Base-by-base conservation (phyloP, 92 coral and sea anemone species). In the Hydrozoanthus gracilis region DNA sequence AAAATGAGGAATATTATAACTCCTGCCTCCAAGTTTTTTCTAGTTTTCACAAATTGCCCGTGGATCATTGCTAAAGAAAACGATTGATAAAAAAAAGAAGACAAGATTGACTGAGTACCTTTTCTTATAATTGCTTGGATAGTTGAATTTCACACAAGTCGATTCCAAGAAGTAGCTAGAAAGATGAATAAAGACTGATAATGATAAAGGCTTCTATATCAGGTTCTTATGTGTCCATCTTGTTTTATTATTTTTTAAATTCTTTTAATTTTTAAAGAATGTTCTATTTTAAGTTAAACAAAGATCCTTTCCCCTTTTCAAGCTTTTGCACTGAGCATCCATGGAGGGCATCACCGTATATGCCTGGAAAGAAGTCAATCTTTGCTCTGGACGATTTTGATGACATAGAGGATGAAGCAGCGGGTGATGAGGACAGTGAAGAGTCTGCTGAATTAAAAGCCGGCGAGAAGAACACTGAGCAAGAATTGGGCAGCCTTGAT, bases 311-410 rank as follows among this genome's bases (percentile, higher is more conserved):
- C 20, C n/a, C 20, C 10, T 11, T 35, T 16, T 61, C 50, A 75
- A 89, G 91, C 71, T 94, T 91, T 78, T 96, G 99, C 77, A 46
- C 88, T 17, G 95, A 96, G 85, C 99, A 96, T 82, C 48, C 79
- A 3, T 96, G 99, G 98, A 87, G 91, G 67, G 83, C 94, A 4
- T 91, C 95, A 4, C 58, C 83, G 60, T 95, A 84, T 77, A 70
- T 89, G 70, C 98, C 99, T 54, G 98, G 96, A 16, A 95, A 91
- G 76, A 96, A 88, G 79, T 96, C 99, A 4, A 89, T 96, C 69
- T 96, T 96, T 88, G 85, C 98, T 14, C 76, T 90, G 52, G 87
- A 89, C 15, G 91, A 90, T 44, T 44, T 66, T 10, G 84, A 82
- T 69, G 95, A 90, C 50, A 91, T 86, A 11, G 78, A 93, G 46